Conservation (phyloP, 1,140 invertebrate species). For the Panagrolaimus sp. region DNA sequence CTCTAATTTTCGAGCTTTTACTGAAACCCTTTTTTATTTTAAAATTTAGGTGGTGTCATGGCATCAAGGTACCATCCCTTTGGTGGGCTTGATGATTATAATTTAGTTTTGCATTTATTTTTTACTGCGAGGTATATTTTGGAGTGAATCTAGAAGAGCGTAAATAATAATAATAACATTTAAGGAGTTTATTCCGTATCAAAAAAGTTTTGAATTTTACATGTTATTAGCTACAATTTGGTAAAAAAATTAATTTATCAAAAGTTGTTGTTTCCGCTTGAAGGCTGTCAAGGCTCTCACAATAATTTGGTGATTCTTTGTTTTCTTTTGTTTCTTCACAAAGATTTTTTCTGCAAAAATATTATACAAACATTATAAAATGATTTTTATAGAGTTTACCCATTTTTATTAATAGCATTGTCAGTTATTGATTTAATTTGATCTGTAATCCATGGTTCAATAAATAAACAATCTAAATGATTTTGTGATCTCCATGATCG, state of each 20-base stretch:
- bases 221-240: neutral
- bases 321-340: neutral
- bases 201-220: no score
- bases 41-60: no score
- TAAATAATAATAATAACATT: no score
- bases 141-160: no score
- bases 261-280: constrained; percentile 2
- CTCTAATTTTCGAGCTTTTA: no score
- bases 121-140: no score
- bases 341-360: neutral
- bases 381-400: no score
- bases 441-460: constrained; percentile 43
- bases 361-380: neutral
- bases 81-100: no score
- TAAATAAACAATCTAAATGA: constrained; percentile 36
- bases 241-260: neutral
- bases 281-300: constrained; percentile 2
- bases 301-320: neutral
- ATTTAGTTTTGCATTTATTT: no score
- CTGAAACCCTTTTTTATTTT: no score
- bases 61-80: no score
- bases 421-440: constrained; percentile 18
- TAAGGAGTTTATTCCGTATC: no score
- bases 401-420: neutral
- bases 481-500: constrained; percentile 22